Evolutionary conservation across 2,113 vertebrate genomes (phyloP).

Genomic region (Mormyrus lacerda): DNA sequence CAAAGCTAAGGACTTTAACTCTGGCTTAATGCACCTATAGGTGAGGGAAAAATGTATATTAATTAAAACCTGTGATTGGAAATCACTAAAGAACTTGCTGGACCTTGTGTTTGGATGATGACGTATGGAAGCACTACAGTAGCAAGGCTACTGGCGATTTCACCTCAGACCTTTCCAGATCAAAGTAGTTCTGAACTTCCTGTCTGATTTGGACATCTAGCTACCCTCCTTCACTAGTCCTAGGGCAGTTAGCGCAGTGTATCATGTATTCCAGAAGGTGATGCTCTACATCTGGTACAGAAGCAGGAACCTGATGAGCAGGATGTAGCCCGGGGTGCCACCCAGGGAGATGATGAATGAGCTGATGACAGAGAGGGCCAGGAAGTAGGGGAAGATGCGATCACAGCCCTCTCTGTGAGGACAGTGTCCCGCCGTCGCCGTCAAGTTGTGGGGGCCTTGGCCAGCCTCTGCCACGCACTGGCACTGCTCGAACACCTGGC

Average conservation of each 20-base stretch:
- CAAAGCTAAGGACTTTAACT: slow-evolving; percentile 80
- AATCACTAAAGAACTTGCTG: background rate
- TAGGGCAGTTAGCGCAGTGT: background rate
- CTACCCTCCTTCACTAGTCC: background rate
- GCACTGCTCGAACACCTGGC: slow-evolving; percentile 78
- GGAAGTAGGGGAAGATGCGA: slow-evolving; percentile 79
- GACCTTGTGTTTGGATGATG: background rate
- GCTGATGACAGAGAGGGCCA: slow-evolving; percentile 77
- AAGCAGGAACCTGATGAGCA: slow-evolving; percentile 77
- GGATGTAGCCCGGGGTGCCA: slow-evolving; percentile 79
- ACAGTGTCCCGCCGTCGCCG: slow-evolving; percentile 72
- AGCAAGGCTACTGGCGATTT: background rate
- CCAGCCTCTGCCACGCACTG: slow-evolving; percentile 62
- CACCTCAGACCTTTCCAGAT: background rate
- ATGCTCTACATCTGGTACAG: background rate
- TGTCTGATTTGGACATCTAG: background rate
- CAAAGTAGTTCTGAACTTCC: background rate
- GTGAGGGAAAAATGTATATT: background rate
- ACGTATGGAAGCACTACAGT: background rate
- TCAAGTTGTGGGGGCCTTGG: slow-evolving; percentile 55
- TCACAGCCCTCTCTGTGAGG: slow-evolving; percentile 71
- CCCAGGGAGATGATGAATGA: slow-evolving; percentile 82
- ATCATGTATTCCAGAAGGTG: background rate
- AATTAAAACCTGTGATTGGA: background rate
- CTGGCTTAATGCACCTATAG: slow-evolving; percentile 74